Evolutionary conservation across 2,888 invertebrate genomes (phyloP), one percentile per base, ranked within the genome.

Genomic region (Villa cingulata): DNA sequence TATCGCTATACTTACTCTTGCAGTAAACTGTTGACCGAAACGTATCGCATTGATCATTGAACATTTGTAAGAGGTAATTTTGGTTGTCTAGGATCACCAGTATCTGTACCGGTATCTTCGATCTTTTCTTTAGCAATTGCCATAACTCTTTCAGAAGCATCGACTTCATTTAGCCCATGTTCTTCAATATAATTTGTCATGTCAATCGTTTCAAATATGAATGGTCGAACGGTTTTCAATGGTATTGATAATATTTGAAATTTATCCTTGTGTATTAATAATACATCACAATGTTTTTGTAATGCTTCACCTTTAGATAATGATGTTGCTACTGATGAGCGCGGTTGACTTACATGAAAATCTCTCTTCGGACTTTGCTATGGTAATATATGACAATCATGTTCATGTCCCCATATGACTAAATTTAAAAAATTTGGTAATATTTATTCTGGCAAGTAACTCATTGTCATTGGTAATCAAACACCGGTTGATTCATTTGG

Each of bases 381-480:
- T 3, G 86, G 83, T 1, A 73, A 72, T 43, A 92, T 80, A 52
- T 80, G 74, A 62, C 89, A 86, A 60, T 92, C 95, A 65, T 99
- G 98, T 63, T 99, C 98, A 63, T 99, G 98, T 0, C 98, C 98
- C 98, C 98, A 99, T 46, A 99, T 72, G 10, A 96, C 80, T 19
- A 98, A 71, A 68, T 97, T 81, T 29, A 98, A 70, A 65, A 92
- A 92, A 10, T 78, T 75, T 0, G 95, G 94, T 51, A 91, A 61
- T 53, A 77, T 72, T 57, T 75, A 72, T 63, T 94, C 89, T 0
- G 86, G 82, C 46, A 98, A 78, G 63, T 81, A 87, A 62, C 86
- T 89, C 61, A 97, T 74, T 51, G 99, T 70, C 64, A 92, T 90
- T 63, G 95, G 97, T 86, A 91, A 91, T n/a, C 81, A 76, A 14